A percentile compares a stretch with the other conserved stretches of the same genome.
These are phyloP conservation scores for Cynopterus sphinx DNA, from an alignment of 2,797 vertebrate species.

Conservation along the genomic window DNA sequence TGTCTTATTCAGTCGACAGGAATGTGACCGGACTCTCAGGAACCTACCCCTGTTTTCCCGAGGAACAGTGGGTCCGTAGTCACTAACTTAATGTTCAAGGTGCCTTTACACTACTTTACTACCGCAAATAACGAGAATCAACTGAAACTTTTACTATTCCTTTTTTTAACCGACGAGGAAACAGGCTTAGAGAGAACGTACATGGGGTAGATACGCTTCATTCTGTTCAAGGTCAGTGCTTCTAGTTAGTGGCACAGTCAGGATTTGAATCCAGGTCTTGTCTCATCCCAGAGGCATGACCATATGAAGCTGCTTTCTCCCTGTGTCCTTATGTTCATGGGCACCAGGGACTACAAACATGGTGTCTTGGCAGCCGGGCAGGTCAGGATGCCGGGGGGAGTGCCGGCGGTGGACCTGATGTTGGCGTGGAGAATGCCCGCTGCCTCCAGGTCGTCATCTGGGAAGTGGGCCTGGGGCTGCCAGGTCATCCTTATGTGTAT, in stretches of 20 bases:
- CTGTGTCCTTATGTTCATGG: rapidly evolving
- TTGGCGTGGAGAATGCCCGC: rapidly evolving
- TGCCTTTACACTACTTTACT: neutral
- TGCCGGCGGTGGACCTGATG: rapidly evolving
- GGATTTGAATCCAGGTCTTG: neutral
- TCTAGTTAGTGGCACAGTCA: neutral
- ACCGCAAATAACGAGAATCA: rapidly evolving
- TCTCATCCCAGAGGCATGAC: neutral
- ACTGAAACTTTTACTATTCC: too few relatives aligned
- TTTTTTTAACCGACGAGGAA: neutral
- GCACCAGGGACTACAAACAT: rapidly evolving
- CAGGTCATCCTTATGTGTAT: neutral
- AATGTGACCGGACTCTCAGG: neutral
- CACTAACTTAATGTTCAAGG: neutral
- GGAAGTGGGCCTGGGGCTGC: neutral
- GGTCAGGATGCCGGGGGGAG: rapidly evolving
- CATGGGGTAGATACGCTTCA: too few relatives aligned
- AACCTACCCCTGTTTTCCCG: neutral
- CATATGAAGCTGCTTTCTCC: rapidly evolving
- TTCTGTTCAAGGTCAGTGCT: neutral
- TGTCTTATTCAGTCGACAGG: too few relatives aligned
- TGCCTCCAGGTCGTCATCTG: rapidly evolving
- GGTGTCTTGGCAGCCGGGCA: neutral
- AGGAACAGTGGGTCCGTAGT: too few relatives aligned
- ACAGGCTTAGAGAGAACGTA: neutral